Base-by-base conservation (phyloP, 2,113 vertebrate species). In the Oreochromis niloticus region DNA sequence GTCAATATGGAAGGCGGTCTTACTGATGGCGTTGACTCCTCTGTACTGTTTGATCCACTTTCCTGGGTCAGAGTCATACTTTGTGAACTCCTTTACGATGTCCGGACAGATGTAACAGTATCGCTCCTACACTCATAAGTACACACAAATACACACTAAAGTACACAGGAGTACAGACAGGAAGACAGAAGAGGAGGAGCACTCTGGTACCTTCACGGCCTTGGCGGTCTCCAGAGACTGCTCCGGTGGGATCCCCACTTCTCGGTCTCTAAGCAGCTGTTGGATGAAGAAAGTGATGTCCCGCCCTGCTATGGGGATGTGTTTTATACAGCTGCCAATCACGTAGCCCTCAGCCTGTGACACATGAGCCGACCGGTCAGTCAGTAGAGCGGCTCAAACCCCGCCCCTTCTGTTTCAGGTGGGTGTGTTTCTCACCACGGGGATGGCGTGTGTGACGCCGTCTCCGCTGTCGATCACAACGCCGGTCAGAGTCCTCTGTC, bases 1-100 rank as follows among this genome's bases (percentile, higher is more conserved):
- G 56, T 99, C 98, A 86, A 99, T 98, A 90, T 97, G 98, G 95
- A 99, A 99, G 92, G 99, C 98, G 94, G 98, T 99, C 97, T 99
- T 99, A 96, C 97, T 99, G 93, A 99, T 97, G 88, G 98, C 95
- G 86, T 99, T 99, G 95, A 98, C 97, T 91, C 98, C 98, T 85
- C 98, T 98, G 97, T 98, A 99, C 86, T 99, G 98, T 93, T 99
- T 99, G 95, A 99, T 99, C 98, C 98, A 99, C 92, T 99, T 99
- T 97, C 97, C 73, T 13, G 73, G 73, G 88, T 99, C 98, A 71
- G 97, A 98, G 94, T 99, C 98, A 87, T 99, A 99, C 95, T 99
- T 99, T 93, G 92, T 99, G 96, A 99, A 99, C 95, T 99, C 98
- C 96, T 99, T 99, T 89, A 99, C 98, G 94, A 99, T 97, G 90